Evolutionary conservation across 2,888 invertebrate species (phyloP).

Genomic region (Acleris laterana): DNA sequence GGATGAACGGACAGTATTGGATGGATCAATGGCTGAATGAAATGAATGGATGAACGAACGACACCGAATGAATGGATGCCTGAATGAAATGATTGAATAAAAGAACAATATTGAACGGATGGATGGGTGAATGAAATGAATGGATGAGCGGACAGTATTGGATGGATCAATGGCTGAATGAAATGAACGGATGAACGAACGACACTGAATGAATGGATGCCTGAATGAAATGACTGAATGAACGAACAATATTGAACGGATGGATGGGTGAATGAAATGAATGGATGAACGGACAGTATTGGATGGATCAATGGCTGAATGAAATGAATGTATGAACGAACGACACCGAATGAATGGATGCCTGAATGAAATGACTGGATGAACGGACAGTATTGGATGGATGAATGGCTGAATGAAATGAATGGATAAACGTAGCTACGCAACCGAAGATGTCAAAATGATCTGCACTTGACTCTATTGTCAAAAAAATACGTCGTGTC

Average conservation of each 20-base stretch:
- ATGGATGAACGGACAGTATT: background rate
- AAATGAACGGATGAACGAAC: background rate
- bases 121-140: background rate
- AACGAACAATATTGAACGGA: too few relatives aligned
- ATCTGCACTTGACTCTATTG: too few relatives aligned
- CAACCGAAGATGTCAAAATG: too few relatives aligned
- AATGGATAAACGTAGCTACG: too few relatives aligned
- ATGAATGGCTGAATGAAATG: conserved; percentile 6
- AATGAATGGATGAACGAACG: background rate
- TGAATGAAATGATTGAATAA: background rate
- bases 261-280: background rate
- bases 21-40: too few relatives aligned
- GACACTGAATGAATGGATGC: background rate
- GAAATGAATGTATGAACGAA: background rate
- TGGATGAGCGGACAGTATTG: too few relatives aligned
- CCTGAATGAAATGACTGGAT: conserved; percentile 16
- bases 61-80: background rate
- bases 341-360: background rate
- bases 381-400: background rate
- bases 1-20: background rate
- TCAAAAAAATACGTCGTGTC: too few relatives aligned
- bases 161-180: background rate
- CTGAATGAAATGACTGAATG: background rate
- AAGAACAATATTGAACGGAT: background rate
- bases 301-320: background rate